Conservation (phyloP, 2,888 invertebrate species). For the Epinotia ramella region DNA sequence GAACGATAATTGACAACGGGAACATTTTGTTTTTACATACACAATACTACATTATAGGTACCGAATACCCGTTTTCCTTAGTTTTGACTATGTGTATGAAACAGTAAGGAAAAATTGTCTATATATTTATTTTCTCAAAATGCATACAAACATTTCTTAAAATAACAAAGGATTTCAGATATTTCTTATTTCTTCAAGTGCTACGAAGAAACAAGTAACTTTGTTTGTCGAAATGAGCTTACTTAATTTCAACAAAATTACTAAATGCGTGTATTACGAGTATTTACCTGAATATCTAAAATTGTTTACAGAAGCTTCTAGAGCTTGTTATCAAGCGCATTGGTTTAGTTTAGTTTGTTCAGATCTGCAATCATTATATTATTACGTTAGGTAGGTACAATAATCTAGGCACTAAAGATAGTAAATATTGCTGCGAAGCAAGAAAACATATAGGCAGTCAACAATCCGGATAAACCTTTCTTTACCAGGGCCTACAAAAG, state of each 20-base stretch:
- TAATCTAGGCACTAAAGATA: conserved; percentile 30
- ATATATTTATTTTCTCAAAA: neutral
- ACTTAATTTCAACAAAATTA: no score
- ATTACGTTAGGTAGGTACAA: neutral
- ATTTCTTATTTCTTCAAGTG: no score
- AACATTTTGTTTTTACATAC: no score
- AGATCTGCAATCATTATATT: conserved; percentile 30
- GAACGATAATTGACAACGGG: no score
- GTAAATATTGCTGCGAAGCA: conserved; percentile 8
- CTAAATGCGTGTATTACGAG: no score
- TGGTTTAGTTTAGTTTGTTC: conserved; percentile 18
- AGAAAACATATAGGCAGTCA: conserved; percentile 3
- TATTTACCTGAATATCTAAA: neutral
- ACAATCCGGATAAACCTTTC: neutral
- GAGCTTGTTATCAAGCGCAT: conserved; percentile 10
- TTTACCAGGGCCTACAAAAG: no score
- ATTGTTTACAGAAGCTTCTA: conserved; percentile 3
- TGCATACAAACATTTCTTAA: no score
- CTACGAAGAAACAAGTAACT: no score
- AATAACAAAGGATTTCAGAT: no score
- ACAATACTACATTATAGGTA: no score
- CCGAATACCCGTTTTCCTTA: no score
- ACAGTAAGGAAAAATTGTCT: neutral
- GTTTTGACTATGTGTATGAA: neutral
- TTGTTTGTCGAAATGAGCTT: no score